Evolutionary conservation across 2,888 invertebrate genomes (phyloP).

Genomic region (Leptura quadrifasciata): DNA sequence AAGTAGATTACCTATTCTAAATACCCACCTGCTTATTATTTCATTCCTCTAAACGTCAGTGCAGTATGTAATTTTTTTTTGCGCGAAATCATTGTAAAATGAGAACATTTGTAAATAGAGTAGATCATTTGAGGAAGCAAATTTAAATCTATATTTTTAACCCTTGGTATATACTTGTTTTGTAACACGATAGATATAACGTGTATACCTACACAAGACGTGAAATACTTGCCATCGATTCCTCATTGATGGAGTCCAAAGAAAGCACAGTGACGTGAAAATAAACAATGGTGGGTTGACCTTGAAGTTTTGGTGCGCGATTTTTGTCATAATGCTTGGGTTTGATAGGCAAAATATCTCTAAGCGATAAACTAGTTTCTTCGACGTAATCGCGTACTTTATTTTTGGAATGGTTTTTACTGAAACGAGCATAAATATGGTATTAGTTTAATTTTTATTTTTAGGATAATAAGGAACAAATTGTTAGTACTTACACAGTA

Average conservation of each 20-base stretch:
- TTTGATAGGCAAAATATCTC: constrained; percentile 89
- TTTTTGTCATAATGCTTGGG: constrained; percentile 93
- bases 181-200: too few species aligned
- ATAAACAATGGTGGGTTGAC: constrained; percentile 91
- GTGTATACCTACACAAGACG: not conserved
- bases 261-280: constrained; percentile 94
- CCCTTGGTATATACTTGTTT: too few species aligned
- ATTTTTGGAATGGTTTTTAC: constrained; percentile 57
- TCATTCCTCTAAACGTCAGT: too few species aligned
- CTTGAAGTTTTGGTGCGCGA: constrained; percentile 88
- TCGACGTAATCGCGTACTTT: constrained; percentile 62
- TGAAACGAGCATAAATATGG: constrained; percentile 48
- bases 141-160: not conserved
- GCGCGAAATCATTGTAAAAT: too few species aligned
- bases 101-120: not conserved
- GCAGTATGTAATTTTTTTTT: too few species aligned
- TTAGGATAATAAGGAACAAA: constrained; percentile 5
- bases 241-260: constrained; percentile 95
- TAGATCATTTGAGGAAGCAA: not conserved
- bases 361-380: constrained; percentile 84
- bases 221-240: constrained; percentile 85
- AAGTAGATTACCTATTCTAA: too few species aligned
- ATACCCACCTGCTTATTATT: too few species aligned
- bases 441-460: constrained; percentile 7
- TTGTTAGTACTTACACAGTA: constrained; percentile 63